phyloP scores from a whole-genome alignment of 37 sponge, comb jelly and placozoan genomes.

The Agelas oroides region DNA sequence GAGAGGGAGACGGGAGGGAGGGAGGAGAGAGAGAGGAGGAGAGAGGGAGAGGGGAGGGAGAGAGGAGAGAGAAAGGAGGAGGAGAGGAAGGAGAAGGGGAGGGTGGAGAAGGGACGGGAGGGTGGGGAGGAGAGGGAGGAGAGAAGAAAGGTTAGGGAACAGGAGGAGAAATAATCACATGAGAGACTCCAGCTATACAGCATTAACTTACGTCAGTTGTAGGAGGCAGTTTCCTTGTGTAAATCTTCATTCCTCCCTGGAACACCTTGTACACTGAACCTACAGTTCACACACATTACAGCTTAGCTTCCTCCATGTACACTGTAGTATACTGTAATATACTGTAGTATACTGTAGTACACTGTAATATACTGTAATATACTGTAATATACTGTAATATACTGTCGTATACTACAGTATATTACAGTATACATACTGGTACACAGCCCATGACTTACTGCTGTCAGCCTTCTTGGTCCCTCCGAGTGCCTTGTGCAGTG shows the following conservation, averaged over 20 bases:
- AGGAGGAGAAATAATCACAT: no score
- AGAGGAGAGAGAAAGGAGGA: no score
- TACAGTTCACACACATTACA: background rate
- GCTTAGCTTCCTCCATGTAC: no score
- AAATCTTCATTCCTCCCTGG: constrained; percentile 85
- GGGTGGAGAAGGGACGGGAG: no score
- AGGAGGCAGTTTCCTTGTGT: constrained; percentile 77
- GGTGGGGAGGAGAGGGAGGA: no score
- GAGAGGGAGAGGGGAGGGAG: no score
- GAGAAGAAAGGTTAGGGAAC: no score
- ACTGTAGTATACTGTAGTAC: constrained; percentile 8
- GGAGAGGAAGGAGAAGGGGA: no score
- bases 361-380: constrained; percentile 1
- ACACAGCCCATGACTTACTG: constrained; percentile 23
- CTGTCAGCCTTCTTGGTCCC: constrained; percentile 49
- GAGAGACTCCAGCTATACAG: no score
- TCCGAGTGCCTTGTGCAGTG: constrained; percentile 85
- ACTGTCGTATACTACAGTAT: background rate
- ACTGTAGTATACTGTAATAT: constrained; percentile 5
- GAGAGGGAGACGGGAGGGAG: no score
- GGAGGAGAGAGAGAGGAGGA: no score
- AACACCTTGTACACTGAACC: constrained; percentile 67
- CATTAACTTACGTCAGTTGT: constrained; percentile 34
- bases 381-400: constrained; percentile 9
- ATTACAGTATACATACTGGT: constrained; percentile 18